phyloP scores from a whole-genome alignment of 2,113 vertebrate species.

The Orthonyx spaldingii region DNA sequence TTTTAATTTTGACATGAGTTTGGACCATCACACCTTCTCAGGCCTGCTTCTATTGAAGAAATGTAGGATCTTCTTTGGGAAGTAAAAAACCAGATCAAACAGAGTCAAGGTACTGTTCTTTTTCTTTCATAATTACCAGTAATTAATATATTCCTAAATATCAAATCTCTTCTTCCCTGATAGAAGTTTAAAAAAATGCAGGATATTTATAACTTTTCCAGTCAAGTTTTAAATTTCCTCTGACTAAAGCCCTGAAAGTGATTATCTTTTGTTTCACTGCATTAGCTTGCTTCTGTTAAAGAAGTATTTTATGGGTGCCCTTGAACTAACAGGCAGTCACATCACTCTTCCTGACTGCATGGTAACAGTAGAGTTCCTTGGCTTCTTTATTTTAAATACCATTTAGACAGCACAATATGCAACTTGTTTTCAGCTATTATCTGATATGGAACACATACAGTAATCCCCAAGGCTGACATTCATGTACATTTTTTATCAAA shows the following conservation, averaged over 20 bases:
- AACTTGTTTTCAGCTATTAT: constrained; percentile 8
- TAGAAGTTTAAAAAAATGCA: not conserved
- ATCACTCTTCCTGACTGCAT: not conserved
- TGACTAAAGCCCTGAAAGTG: not conserved
- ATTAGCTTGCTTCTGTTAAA: not conserved
- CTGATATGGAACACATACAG: not conserved
- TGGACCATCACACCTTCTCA: not conserved
- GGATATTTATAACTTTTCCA: not conserved
- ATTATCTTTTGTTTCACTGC: not conserved
- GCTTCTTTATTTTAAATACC: constrained; percentile 5
- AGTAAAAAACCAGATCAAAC: not conserved
- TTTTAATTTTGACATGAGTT: not conserved
- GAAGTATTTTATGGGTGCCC: not conserved
- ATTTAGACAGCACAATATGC: not conserved
- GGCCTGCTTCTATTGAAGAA: not conserved
- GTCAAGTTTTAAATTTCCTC: not conserved
- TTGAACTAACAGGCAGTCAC: not conserved
- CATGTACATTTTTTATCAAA: not conserved
- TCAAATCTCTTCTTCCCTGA: not conserved
- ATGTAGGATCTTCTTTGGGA: not conserved
- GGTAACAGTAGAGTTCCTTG: not conserved
- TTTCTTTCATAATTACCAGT: not conserved
- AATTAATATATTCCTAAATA: not conserved
- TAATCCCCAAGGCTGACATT: constrained; percentile 5
- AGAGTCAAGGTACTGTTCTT: not conserved